phyloP scores from a whole-genome alignment of 2,113 vertebrate species.

The Daphoenositta chrysoptera region DNA sequence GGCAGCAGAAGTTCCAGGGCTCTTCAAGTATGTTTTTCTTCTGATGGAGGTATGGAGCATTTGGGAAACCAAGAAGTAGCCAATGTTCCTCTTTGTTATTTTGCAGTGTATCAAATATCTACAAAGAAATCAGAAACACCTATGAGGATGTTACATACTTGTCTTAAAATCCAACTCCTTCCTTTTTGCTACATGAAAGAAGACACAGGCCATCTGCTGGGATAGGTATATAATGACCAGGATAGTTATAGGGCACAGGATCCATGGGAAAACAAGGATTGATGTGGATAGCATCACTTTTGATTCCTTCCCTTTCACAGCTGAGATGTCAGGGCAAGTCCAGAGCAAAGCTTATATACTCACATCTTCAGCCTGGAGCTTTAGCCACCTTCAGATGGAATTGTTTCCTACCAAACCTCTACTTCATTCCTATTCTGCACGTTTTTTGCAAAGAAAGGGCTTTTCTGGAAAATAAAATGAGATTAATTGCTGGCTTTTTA shows the following conservation, averaged over 20 bases:
- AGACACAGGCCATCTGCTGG: neutral
- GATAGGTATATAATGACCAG: neutral
- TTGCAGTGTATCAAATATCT: neutral
- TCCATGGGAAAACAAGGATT: neutral
- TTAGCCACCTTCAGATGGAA: no score
- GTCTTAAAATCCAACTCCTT: neutral
- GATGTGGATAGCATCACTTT: neutral
- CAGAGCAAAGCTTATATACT: neutral
- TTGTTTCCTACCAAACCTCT: neutral
- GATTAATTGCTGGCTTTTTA: neutral
- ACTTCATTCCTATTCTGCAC: neutral
- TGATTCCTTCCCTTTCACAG: neutral
- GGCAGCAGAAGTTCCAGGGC: neutral
- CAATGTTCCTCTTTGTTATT: neutral
- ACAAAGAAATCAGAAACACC: neutral
- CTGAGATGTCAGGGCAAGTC: neutral
- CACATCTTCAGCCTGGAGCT: accelerated
- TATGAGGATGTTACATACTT: neutral
- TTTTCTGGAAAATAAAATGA: neutral
- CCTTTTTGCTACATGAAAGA: neutral
- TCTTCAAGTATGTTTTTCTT: neutral
- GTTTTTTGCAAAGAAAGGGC: neutral
- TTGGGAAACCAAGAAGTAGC: neutral
- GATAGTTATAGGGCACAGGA: neutral
- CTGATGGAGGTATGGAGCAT: neutral